phyloP scores from a whole-genome alignment of 1,140 invertebrate genomes.

The Drosophila ohnishii region DNA sequence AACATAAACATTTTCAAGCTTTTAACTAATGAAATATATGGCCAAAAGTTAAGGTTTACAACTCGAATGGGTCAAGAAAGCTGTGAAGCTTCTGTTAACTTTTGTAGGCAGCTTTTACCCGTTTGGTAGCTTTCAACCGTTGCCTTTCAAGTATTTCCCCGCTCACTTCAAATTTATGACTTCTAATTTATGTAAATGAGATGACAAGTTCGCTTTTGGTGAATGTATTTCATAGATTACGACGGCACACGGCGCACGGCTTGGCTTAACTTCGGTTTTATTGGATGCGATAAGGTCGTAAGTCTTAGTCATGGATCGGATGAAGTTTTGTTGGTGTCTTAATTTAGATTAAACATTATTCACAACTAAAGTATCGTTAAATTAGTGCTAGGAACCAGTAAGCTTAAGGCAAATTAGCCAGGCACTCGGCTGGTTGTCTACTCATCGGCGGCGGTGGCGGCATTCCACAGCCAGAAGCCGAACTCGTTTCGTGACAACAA shows the following conservation, averaged over 20 bases:
- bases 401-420: conserved; percentile 75
- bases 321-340: conserved; percentile 49
- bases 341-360: conserved; percentile 57
- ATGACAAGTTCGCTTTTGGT: conserved; percentile 71
- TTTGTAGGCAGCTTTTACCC: conserved; percentile 1
- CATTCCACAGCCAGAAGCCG: conserved; percentile 43
- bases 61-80: background rate
- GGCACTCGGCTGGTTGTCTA: conserved; percentile 58
- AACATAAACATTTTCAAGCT: conserved; percentile 4
- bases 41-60: background rate
- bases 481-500: conserved; percentile 49
- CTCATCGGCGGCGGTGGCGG: conserved; percentile 19
- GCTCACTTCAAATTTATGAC: conserved; percentile 68
- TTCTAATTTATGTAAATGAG: conserved; percentile 79
- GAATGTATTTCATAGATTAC: conserved; percentile 62
- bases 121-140: conserved; percentile 11
- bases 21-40: background rate
- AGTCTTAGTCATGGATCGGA: conserved; percentile 48
- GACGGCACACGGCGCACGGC: conserved; percentile 36
- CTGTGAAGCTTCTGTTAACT: background rate
- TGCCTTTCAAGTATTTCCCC: conserved; percentile 37
- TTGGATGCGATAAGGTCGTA: conserved; percentile 55
- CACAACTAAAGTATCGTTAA: conserved; percentile 64
- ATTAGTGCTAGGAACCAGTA: conserved; percentile 68
- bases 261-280: conserved; percentile 36